Evolutionary conservation across 2,888 invertebrate genomes (phyloP).

Genomic region (Galerucella pusilla): DNA sequence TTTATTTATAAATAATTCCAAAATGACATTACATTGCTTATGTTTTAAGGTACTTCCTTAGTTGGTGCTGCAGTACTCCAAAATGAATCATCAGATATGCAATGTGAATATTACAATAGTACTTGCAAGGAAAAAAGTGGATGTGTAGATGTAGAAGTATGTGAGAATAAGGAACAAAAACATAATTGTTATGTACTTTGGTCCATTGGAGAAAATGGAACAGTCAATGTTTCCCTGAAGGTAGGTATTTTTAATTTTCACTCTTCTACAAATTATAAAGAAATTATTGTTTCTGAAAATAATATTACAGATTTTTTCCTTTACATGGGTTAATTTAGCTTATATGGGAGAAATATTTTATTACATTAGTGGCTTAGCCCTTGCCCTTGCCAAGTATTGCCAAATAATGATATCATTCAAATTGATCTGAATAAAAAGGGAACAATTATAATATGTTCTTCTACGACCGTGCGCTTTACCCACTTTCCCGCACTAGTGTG

Average conservation of each 20-base stretch:
- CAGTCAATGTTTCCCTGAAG: conserved; percentile 61
- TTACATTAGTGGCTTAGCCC: too few relatives aligned
- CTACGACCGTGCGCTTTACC: too few relatives aligned
- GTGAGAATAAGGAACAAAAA: conserved; percentile 69
- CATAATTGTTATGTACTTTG: conserved; percentile 88
- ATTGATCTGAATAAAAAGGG: too few relatives aligned
- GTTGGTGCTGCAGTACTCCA: conserved; percentile 47
- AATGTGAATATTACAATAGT: conserved; percentile 78
- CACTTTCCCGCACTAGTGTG: too few relatives aligned
- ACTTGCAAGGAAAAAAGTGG: conserved; percentile 65
- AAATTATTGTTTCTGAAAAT: too few relatives aligned
- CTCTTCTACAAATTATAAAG: too few relatives aligned
- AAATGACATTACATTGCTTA: background rate
- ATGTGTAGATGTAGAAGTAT: conserved; percentile 71
- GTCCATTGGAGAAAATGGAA: conserved; percentile 77
- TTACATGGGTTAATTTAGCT: too few relatives aligned
- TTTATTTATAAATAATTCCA: background rate
- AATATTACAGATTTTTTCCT: too few relatives aligned
- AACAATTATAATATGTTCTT: too few relatives aligned
- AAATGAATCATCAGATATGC: conserved; percentile 64
- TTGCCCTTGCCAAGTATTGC: too few relatives aligned
- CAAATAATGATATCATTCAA: too few relatives aligned
- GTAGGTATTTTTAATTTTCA: conserved; percentile 44
- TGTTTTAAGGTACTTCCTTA: conserved; percentile 9
- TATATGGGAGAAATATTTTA: too few relatives aligned